Conservation (phyloP, 2,113 vertebrate genomes). For the Salminus brasiliensis region DNA sequence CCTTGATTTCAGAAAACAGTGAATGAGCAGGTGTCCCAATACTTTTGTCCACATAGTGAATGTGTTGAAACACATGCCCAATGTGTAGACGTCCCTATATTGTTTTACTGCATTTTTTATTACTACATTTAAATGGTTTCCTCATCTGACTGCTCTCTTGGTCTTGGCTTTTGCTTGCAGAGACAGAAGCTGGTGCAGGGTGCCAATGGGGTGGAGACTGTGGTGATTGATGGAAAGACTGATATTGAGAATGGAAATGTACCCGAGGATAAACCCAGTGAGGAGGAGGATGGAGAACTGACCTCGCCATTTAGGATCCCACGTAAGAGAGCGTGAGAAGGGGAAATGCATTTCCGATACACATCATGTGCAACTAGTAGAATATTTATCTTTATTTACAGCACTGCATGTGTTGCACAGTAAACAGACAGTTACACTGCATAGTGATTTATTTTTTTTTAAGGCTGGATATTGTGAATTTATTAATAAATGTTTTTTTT, state of each 20-base stretch:
- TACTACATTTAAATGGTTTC: slow-evolving; percentile 42
- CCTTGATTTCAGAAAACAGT: no score
- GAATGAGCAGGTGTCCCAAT: no score
- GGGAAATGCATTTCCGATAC: slow-evolving; percentile 51
- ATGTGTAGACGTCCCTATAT: no score
- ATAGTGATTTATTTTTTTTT: no score
- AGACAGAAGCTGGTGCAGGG: slow-evolving; percentile 91
- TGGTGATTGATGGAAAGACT: slow-evolving; percentile 84
- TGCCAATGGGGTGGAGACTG: slow-evolving; percentile 82
- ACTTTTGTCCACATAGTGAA: no score
- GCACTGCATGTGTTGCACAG: no score
- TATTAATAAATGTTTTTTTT: no score
- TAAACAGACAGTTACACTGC: no score
- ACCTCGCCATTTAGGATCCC: slow-evolving; percentile 87
- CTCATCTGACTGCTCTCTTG: slow-evolving; percentile 64
- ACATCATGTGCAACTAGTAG: no score
- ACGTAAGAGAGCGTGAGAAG: slow-evolving; percentile 65
- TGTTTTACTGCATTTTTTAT: no score
- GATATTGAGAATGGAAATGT: slow-evolving; percentile 92
- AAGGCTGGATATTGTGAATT: no score
- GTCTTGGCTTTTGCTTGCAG: slow-evolving; percentile 66
- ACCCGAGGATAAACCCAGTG: slow-evolving; percentile 82
- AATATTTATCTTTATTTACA: no score
- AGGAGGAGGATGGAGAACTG: slow-evolving; percentile 73
- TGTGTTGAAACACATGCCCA: not conserved